A percentile compares a stretch with the other conserved stretches of the same genome.
phyloP scores from a whole-genome alignment of 53 echinoderm and acorn worm genomes.

The Arbacia lixula region DNA sequence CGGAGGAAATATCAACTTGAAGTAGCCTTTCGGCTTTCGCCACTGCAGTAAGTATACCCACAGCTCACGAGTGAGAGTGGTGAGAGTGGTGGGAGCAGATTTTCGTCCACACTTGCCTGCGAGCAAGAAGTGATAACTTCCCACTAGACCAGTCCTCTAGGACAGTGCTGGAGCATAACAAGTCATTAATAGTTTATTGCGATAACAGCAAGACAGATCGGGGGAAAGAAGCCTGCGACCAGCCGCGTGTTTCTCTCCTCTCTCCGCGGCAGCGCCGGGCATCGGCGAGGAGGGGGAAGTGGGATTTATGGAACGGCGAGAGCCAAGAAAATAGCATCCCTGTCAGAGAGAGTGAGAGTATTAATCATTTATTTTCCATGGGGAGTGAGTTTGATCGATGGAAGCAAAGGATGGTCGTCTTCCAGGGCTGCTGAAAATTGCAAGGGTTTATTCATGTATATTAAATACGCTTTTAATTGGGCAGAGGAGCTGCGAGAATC shows the following conservation, averaged over 20 bases:
- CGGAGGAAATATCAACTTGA: no score
- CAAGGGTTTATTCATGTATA: constrained; percentile 58
- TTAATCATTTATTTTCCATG: constrained; percentile 61
- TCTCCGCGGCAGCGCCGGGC: background rate
- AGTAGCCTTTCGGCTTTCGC: no score
- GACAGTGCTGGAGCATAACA: constrained; percentile 38
- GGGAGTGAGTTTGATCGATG: constrained; percentile 59
- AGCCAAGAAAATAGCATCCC: constrained; percentile 43
- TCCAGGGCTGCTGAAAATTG: constrained; percentile 55
- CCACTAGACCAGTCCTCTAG: constrained; percentile 12
- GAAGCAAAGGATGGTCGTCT: constrained; percentile 29
- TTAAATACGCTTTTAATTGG: constrained; percentile 59
- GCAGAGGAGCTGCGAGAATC: constrained; percentile 34
- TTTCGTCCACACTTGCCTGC: constrained; percentile 15
- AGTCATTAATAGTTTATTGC: constrained; percentile 54
- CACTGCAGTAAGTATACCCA: no score
- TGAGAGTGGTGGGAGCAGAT: constrained; percentile 24
- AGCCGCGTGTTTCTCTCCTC: background rate
- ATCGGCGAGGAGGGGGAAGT: constrained; percentile 48
- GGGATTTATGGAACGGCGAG: constrained; percentile 40
- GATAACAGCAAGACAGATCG: constrained; percentile 34
- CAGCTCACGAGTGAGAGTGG: no score
- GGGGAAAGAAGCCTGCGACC: background rate
- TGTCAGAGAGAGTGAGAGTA: constrained; percentile 53
- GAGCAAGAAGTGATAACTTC: constrained; percentile 18